phyloP scores from a whole-genome alignment of 1,140 invertebrate species.

The Adelges cooleyi region DNA sequence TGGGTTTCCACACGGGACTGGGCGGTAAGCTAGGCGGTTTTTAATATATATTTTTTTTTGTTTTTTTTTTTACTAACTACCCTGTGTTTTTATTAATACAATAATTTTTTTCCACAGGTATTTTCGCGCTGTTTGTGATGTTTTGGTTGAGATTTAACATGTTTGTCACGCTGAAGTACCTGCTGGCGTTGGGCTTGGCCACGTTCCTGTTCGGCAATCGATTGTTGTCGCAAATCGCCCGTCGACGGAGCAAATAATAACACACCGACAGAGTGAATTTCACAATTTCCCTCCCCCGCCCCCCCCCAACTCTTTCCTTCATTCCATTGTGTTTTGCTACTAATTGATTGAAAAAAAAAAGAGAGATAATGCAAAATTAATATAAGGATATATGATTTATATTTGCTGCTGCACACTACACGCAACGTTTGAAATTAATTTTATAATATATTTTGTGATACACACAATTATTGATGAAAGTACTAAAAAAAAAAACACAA shows the following conservation, averaged over 20 bases:
- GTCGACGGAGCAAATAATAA: slow-evolving; percentile 33
- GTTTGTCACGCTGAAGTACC: slow-evolving; percentile 89
- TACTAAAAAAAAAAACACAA: too few relatives aligned
- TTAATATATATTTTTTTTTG: slow-evolving; percentile 26
- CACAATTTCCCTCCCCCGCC: too few relatives aligned
- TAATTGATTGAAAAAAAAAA: too few relatives aligned
- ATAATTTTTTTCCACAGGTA: slow-evolving; percentile 48
- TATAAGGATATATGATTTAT: too few relatives aligned
- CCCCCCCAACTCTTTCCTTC: too few relatives aligned
- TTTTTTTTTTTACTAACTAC: not conserved
- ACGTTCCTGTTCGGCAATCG: slow-evolving; percentile 90
- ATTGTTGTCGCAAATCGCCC: slow-evolving; percentile 62
- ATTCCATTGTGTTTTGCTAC: too few relatives aligned
- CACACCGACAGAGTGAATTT: too few relatives aligned
- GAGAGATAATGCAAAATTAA: too few relatives aligned
- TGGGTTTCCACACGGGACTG: slow-evolving; percentile 79
- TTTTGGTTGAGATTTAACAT: slow-evolving; percentile 91
- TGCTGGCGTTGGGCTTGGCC: slow-evolving; percentile 65
- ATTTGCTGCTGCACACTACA: too few relatives aligned
- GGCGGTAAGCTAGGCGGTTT: slow-evolving; percentile 44
- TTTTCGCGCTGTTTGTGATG: slow-evolving; percentile 72
- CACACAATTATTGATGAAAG: too few relatives aligned
- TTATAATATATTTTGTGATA: too few relatives aligned
- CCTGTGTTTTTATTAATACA: not conserved
- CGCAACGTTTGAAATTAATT: too few relatives aligned